Conservation (phyloP, 1,140 invertebrate species). For the Cotesia vestalis region DNA sequence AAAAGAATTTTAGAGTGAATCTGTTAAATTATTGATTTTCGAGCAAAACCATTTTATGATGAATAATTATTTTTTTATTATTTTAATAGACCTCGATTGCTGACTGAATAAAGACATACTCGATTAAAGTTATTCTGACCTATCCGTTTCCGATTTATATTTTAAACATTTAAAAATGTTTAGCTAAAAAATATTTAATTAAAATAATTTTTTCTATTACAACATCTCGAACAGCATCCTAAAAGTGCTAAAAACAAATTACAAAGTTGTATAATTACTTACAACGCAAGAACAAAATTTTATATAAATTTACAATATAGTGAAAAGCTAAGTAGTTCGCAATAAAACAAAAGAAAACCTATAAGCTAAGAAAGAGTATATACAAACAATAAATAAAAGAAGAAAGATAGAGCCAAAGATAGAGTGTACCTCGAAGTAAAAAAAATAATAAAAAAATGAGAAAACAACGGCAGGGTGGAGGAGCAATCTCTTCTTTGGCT, state of each 20-base stretch:
- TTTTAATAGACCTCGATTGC: too few species aligned
- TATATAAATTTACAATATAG: slow-evolving; percentile 3
- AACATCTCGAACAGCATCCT: too few species aligned
- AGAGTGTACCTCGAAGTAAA: slow-evolving; percentile 17
- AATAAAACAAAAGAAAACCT: slow-evolving; percentile 17
- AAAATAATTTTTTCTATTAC: too few species aligned
- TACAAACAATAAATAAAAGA: slow-evolving; percentile 56
- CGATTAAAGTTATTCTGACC: too few species aligned
- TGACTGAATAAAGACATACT: too few species aligned
- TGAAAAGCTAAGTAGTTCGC: slow-evolving; percentile 4
- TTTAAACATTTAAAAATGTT: too few species aligned
- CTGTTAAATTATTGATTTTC: too few species aligned
- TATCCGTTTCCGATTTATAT: too few species aligned
- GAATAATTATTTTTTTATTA: too few species aligned
- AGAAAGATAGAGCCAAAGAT: slow-evolving; percentile 29
- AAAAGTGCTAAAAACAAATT: slow-evolving; percentile 28
- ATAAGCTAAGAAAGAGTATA: slow-evolving; percentile 3
- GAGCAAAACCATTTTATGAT: too few species aligned
- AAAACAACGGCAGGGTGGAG: slow-evolving; percentile 23
- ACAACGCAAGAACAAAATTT: neutral
- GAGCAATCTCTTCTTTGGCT: slow-evolving; percentile 41
- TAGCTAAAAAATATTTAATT: too few species aligned
- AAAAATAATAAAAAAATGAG: slow-evolving; percentile 27
- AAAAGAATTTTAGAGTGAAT: too few species aligned
- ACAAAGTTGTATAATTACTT: slow-evolving; percentile 21